phyloP scores from a whole-genome alignment of 2,113 vertebrate genomes.

The Pipra filicauda region DNA sequence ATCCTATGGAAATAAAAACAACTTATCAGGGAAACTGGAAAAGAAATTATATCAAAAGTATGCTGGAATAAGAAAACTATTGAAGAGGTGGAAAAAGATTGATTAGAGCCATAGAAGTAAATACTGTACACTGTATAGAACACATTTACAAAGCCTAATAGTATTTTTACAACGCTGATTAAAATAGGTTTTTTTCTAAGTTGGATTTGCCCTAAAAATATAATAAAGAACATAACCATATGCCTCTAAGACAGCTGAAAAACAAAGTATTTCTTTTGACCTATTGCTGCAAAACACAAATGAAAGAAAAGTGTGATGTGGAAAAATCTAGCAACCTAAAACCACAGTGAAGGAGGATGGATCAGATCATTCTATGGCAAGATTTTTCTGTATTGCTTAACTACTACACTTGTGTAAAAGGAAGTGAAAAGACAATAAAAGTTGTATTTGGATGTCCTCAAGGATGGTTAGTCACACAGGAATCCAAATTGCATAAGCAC shows the following conservation, averaged over 20 bases:
- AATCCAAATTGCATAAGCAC: conserved; percentile 24
- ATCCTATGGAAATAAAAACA: background rate
- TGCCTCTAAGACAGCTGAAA: background rate
- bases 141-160: background rate
- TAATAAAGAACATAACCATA: background rate
- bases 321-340: background rate
- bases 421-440: conserved; percentile 14
- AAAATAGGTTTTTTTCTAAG: background rate
- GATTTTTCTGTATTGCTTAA: background rate
- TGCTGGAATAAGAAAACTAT: background rate
- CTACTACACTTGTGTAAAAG: conserved; percentile 13
- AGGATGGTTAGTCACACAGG: conserved; percentile 33
- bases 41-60: background rate
- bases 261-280: background rate
- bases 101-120: background rate
- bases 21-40: background rate
- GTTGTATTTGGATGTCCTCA: conserved; percentile 4
- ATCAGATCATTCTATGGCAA: background rate
- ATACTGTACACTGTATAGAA: background rate
- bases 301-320: background rate
- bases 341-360: background rate
- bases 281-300: background rate
- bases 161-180: background rate
- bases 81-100: background rate
- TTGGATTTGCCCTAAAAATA: background rate